Base-by-base conservation (phyloP, 2,888 invertebrate species). In the Prosapia bicincta region DNA sequence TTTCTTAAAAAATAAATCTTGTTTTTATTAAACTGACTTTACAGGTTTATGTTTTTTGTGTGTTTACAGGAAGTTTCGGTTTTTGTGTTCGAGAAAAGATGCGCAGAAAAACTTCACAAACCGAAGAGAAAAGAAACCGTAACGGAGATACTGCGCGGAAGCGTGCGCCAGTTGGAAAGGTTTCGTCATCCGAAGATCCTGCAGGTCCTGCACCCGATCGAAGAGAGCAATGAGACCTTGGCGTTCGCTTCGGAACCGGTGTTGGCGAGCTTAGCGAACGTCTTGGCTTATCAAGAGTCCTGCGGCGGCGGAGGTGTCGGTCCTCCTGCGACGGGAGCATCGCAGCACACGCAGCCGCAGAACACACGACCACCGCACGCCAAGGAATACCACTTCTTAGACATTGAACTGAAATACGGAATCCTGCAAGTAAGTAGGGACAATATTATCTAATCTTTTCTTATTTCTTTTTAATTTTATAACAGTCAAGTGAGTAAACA, bases 181-280 rank as follows among this genome's bases (percentile, higher is more conserved):
- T 90, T 94, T 83, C 90, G 95, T 15, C 96, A 97, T 86, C 95
- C 97, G 3, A 95, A 94, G 86, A 89, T 93, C 82, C 86, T 94
- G 67, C 87, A 88, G 83, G 87, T 87, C 80, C 85, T 90, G 66
- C 90, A 94, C 82, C 87, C 90, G 0, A 88, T 94, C 13, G 95
- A 95, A 84, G 96, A 96, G 84, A 92, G 93, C 78, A 88, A 92
- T 69, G 94, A 96, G 82, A 96, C 96, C 1, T 86, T 98, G 81
- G 97, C 97, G 0, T 98, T 98, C 85, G 97, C 95, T n/a, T 91
- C 96, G 1, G 98, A 98, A 85, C 93, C 95, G 0, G 92, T 98
- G 15, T 87, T 94, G 78, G 95, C 93, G 15, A 96, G 96, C 83
- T 89, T 98, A 71, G 93, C 96, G 66, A 97, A 97, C 85, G 91